Percentiles rank a stretch among this genome's conserved stretches.
Evolutionary conservation across 1,140 invertebrate genomes (phyloP).

Genomic region (Drosophila sulfurigaster): DNA sequence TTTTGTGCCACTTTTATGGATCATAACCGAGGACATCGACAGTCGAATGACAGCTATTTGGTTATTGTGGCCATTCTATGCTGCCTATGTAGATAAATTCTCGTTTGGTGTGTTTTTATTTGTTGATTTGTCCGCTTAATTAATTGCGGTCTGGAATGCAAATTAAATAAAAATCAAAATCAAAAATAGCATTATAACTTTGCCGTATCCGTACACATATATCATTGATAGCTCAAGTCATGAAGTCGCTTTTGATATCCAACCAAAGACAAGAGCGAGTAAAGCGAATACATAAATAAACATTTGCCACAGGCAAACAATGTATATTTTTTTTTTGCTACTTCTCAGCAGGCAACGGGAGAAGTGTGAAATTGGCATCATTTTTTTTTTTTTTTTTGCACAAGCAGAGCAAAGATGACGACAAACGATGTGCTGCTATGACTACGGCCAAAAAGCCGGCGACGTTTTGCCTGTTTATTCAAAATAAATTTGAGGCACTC

Average conservation of each 20-base stretch:
- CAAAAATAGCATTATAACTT: slow-evolving; percentile 10
- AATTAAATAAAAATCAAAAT: slow-evolving; percentile 58
- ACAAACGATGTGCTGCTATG: slow-evolving; percentile 18
- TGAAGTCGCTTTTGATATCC: background rate
- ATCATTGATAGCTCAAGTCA: background rate
- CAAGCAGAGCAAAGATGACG: slow-evolving; percentile 1
- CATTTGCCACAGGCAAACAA: slow-evolving; percentile 61
- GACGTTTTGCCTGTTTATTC: slow-evolving; percentile 43
- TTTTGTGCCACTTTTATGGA: slow-evolving; percentile 59
- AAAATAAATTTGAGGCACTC: slow-evolving; percentile 51
- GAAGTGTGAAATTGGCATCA: slow-evolving; percentile 20
- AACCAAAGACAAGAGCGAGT: slow-evolving; percentile 6
- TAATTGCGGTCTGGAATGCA: slow-evolving; percentile 66
- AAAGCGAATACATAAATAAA: slow-evolving; percentile 18
- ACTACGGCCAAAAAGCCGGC: slow-evolving; percentile 21
- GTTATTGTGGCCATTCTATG: slow-evolving; percentile 28
- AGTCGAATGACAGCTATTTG: slow-evolving; percentile 59
- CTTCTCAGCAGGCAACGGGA: background rate
- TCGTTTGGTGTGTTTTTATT: slow-evolving; percentile 33
- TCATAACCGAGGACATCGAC: slow-evolving; percentile 63
- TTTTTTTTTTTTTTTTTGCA: slow-evolving; percentile 11
- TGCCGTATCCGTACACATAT: background rate
- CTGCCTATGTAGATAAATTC: slow-evolving; percentile 43
- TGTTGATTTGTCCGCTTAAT: slow-evolving; percentile 50
- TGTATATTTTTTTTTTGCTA: background rate